Percentiles rank a stretch among this genome's conserved stretches.
phyloP scores from a whole-genome alignment of 2,888 invertebrate genomes.

The Drosophila sordidula region DNA sequence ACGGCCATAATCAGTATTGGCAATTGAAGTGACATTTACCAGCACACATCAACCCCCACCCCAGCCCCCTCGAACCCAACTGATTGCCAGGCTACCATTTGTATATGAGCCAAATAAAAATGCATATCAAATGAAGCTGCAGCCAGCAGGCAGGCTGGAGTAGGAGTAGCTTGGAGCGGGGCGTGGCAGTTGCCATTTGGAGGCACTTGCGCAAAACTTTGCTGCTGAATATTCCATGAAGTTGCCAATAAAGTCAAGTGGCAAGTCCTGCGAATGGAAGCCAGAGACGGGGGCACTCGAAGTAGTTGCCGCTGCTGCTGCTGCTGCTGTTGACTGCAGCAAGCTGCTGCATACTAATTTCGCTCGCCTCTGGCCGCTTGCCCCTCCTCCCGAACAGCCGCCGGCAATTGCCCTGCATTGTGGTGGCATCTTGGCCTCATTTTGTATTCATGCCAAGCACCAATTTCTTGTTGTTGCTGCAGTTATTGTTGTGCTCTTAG shows the following conservation, averaged over 20 bases:
- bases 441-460: constrained; percentile 84
- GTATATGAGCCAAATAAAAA: constrained; percentile 82
- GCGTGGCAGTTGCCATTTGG: constrained; percentile 55
- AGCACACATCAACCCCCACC: neutral
- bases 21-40: constrained; percentile 78
- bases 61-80: constrained; percentile 9
- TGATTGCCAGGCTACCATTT: constrained; percentile 62
- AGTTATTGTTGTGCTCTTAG: constrained; percentile 10
- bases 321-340: constrained; percentile 66
- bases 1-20: constrained; percentile 78
- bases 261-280: constrained; percentile 66
- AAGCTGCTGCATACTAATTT: constrained; percentile 78
- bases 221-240: constrained; percentile 81
- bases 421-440: constrained; percentile 76
- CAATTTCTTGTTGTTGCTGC: constrained; percentile 73
- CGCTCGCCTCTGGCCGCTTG: neutral
- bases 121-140: constrained; percentile 73
- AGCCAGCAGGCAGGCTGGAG: constrained; percentile 9
- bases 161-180: constrained; percentile 8
- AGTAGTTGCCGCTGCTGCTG: constrained; percentile 19
- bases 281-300: neutral
- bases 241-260: constrained; percentile 83
- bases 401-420: constrained; percentile 50
- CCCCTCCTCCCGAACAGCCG: neutral
- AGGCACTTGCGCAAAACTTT: constrained; percentile 74